Conservation (phyloP, 2,888 invertebrate genomes). For the Anodontia alba region DNA sequence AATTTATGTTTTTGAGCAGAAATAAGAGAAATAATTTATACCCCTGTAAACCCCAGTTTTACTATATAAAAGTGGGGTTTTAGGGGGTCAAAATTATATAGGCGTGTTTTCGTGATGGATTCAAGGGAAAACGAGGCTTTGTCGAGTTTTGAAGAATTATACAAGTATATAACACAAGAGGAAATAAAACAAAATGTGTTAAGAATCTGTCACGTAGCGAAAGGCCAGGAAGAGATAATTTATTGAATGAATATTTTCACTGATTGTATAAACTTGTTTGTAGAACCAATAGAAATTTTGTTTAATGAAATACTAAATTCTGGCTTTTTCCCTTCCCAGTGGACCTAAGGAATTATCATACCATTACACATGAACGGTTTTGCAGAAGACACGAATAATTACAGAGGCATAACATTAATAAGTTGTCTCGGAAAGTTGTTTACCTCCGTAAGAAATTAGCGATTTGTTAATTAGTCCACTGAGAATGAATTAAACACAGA, state of each 20-base stretch:
- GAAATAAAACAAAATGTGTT: neutral
- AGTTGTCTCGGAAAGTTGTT: slow-evolving; percentile 22
- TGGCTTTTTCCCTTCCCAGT: neutral
- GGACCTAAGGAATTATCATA: slow-evolving; percentile 8
- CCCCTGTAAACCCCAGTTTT: too few species aligned
- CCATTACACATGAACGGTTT: neutral
- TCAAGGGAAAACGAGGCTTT: too few species aligned
- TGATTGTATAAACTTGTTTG: neutral
- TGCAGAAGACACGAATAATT: too few species aligned
- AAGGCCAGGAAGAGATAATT: neutral
- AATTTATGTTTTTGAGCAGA: too few species aligned
- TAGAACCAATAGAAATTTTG: neutral
- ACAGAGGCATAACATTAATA: too few species aligned
- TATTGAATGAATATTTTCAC: slow-evolving; percentile 20
- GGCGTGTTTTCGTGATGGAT: too few species aligned
- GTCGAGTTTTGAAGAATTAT: neutral
- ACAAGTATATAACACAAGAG: neutral
- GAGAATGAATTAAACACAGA: slow-evolving; percentile 8
- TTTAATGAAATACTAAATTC: neutral
- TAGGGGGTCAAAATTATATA: too few species aligned
- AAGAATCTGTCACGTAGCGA: neutral
- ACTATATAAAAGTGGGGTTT: too few species aligned
- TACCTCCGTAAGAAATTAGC: slow-evolving; percentile 14
- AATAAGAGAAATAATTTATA: too few species aligned
- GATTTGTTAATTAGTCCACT: slow-evolving; percentile 10